These are phyloP conservation scores for Smutsia gigantea DNA, from an alignment of 2,797 vertebrate genomes.

Conservation along the genomic window DNA sequence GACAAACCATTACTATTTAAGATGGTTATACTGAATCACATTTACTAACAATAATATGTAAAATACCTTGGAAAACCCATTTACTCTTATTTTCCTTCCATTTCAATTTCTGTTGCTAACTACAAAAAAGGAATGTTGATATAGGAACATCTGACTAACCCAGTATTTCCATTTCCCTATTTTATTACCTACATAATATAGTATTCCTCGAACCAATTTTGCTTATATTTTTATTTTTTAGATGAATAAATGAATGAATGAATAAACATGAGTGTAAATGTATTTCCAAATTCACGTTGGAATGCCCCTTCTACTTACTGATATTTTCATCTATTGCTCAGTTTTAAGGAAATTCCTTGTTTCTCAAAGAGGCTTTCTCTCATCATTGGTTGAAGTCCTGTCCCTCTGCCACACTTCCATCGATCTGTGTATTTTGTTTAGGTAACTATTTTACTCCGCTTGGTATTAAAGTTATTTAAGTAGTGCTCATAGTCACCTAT, in stretches of 20 bases:
- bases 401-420: not conserved
- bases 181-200: conserved; percentile 52
- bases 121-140: conserved; percentile 43
- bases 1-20: conserved; percentile 64
- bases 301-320: not conserved
- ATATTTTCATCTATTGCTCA: not conserved
- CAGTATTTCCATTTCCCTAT: conserved; percentile 24
- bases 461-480: conserved; percentile 1
- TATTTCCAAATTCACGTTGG: not conserved
- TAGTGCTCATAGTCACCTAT: not conserved
- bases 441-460: conserved; percentile 5
- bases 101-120: conserved; percentile 66
- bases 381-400: not conserved
- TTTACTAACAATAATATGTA: conserved; percentile 70
- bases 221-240: conserved; percentile 44
- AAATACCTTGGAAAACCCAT: conserved; percentile 59
- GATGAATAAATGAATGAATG: not conserved
- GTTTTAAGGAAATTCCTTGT: not conserved
- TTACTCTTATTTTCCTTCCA: conserved; percentile 53
- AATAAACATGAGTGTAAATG: conserved; percentile 4
- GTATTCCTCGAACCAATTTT: conserved; percentile 35
- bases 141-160: conserved; percentile 22
- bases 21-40: conserved; percentile 52
- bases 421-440: not conserved
- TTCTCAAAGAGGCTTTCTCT: not conserved